Conservation (phyloP, 2,888 invertebrate species). For the Agrilus biguttatus region DNA sequence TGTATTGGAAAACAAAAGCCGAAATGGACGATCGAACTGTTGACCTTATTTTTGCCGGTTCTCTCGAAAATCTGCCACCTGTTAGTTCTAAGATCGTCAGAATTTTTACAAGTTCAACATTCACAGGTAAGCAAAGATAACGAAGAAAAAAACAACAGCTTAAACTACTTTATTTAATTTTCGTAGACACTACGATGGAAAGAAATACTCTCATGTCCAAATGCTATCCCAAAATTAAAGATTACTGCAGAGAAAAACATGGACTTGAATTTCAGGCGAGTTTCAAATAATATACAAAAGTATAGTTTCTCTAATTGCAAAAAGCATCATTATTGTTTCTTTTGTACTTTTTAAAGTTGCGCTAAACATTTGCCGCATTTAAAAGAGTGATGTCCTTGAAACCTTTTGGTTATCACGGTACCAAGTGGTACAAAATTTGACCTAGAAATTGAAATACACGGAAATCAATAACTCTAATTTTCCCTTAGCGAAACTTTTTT, state of each 20-base stretch:
- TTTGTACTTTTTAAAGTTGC: not conserved
- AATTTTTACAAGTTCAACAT: constrained; percentile 96
- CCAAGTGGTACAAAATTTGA: not conserved
- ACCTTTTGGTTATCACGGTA: constrained; percentile 1
- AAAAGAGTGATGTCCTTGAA: constrained; percentile 1
- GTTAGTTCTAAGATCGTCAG: constrained; percentile 96
- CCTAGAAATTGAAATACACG: too few species aligned
- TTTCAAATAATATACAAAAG: not conserved
- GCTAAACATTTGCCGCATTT: not conserved
- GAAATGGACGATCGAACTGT: constrained; percentile 81
- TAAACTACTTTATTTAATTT: constrained; percentile 1
- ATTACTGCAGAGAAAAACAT: constrained; percentile 92
- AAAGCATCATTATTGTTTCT: too few species aligned
- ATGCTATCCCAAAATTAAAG: constrained; percentile 92
- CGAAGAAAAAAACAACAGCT: not conserved
- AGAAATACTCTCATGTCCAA: constrained; percentile 95
- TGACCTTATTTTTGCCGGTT: constrained; percentile 81
- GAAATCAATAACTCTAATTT: too few species aligned
- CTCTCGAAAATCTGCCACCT: constrained; percentile 75
- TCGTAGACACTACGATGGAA: constrained; percentile 89
- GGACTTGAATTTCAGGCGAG: constrained; percentile 93
- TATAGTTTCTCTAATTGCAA: too few species aligned
- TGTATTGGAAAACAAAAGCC: constrained; percentile 5
- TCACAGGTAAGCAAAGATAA: constrained; percentile 60
- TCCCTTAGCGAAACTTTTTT: not conserved